phyloP scores from a whole-genome alignment of 2,113 vertebrate species.

The Toxotes jaculatrix region DNA sequence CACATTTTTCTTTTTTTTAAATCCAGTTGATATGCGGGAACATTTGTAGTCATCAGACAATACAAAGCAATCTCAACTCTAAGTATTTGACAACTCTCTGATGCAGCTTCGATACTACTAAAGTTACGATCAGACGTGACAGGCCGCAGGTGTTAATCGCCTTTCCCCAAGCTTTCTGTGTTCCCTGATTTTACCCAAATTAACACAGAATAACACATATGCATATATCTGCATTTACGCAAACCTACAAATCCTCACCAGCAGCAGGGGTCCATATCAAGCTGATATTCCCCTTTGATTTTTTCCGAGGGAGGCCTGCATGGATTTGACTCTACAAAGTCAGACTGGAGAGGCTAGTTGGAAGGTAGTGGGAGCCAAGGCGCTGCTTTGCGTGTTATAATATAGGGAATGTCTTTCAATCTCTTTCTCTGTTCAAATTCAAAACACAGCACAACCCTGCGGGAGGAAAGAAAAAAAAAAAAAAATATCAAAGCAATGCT shows the following conservation, averaged over 20 bases:
- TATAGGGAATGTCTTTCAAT: conserved; percentile 72
- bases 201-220: neutral
- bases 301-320: conserved; percentile 84
- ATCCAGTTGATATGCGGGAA: too few relatives aligned
- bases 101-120: neutral
- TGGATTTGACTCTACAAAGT: conserved; percentile 92
- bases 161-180: neutral
- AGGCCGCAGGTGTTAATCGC: neutral
- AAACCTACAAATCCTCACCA: conserved; percentile 63
- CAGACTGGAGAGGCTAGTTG: conserved; percentile 86
- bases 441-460: conserved; percentile 19
- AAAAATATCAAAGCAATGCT: conserved; percentile 24
- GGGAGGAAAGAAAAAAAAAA: neutral
- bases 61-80: neutral
- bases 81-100: neutral
- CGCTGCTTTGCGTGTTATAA: conserved; percentile 93
- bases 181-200: conserved; percentile 1
- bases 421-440: conserved; percentile 34
- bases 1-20: too few relatives aligned
- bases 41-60: too few relatives aligned
- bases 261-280: conserved; percentile 94
- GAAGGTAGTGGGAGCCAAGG: conserved; percentile 75
- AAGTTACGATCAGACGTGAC: neutral
- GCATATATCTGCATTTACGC: conserved; percentile 51
- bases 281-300: conserved; percentile 94